Evolutionary conservation across 2,113 vertebrate genomes (phyloP).

Genomic region (Chlorocebus sabaeus): DNA sequence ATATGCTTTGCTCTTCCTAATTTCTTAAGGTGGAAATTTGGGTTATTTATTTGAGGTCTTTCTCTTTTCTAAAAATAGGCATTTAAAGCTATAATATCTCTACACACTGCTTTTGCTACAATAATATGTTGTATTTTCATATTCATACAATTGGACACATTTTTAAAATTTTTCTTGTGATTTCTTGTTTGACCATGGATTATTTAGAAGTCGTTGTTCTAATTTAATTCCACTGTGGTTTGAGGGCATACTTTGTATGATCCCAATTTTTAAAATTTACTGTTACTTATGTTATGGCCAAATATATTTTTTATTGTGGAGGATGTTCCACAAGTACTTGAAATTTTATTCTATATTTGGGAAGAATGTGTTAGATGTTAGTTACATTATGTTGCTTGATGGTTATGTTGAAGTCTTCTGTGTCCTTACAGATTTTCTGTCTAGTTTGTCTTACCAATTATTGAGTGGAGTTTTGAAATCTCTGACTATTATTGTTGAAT

Average conservation of each 20-base stretch:
- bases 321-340: background rate
- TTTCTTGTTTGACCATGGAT: background rate
- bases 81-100: background rate
- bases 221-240: background rate
- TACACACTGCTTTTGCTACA: background rate
- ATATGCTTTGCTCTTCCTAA: background rate
- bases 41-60: background rate
- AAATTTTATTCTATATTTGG: background rate
- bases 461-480: background rate
- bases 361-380: background rate
- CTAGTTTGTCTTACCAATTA: background rate
- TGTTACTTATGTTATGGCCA: background rate
- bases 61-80: background rate
- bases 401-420: background rate
- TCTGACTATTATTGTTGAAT: background rate
- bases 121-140: background rate
- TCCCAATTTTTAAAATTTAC: background rate
- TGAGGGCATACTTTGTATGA: background rate
- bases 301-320: background rate
- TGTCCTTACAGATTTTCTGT: background rate
- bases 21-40: background rate
- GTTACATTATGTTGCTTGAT: background rate
- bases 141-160: background rate
- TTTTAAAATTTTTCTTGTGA: background rate
- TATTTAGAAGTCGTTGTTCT: background rate